Conservation (phyloP, 2,888 invertebrate genomes). For the Brachylomia viminalis region DNA sequence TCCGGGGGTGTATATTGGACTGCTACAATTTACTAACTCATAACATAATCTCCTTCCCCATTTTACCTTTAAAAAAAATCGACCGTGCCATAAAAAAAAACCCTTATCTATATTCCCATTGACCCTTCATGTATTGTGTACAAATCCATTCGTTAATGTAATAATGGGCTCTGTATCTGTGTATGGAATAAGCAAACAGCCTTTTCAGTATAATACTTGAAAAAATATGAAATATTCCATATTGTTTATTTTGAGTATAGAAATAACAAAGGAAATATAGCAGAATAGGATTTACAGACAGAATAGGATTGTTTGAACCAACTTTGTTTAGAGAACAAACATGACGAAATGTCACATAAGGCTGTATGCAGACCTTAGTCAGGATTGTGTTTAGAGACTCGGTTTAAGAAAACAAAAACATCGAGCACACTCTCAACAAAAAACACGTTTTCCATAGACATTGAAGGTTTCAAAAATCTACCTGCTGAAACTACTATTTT, state of each 20-base stretch:
- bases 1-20: not conserved
- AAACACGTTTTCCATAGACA: not conserved
- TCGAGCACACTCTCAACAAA: not conserved
- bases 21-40: conserved; percentile 15
- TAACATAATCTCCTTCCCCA: not conserved
- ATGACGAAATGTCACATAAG: conserved; percentile 25
- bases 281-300: conserved; percentile 16
- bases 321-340: conserved; percentile 47
- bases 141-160: conserved; percentile 46
- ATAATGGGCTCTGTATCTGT: conserved; percentile 17
- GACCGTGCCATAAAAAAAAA: conserved; percentile 32
- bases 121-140: conserved; percentile 51
- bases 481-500: not conserved
- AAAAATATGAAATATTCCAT: conserved; percentile 33
- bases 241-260: conserved; percentile 25
- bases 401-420: not conserved
- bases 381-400: not conserved
- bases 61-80: not conserved
- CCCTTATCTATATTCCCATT: conserved; percentile 33
- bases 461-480: not conserved
- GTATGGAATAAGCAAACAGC: conserved; percentile 38
- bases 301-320: conserved; percentile 27
- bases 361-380: not conserved
- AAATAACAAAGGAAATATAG: conserved; percentile 39
- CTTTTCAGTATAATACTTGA: conserved; percentile 28